Evolutionary conservation across 2,113 vertebrate genomes (phyloP).

Genomic region (Nannospalax galili): DNA sequence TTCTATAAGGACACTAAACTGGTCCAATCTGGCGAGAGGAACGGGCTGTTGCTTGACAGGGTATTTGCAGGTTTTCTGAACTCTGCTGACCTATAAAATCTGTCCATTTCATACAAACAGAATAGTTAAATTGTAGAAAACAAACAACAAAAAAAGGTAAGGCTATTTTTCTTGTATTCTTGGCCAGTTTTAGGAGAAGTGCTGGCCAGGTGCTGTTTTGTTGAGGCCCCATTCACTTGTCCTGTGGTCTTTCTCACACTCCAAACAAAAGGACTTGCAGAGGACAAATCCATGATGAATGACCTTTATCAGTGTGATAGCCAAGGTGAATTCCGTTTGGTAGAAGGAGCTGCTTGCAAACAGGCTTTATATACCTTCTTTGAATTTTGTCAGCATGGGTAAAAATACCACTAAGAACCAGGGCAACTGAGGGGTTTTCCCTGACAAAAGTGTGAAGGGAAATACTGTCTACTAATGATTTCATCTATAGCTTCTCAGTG

Average conservation of each 20-base stretch:
- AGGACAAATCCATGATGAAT: not conserved
- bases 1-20: not conserved
- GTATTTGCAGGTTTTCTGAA: not conserved
- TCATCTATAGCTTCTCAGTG: slow-evolving; percentile 55
- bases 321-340: slow-evolving; percentile 7
- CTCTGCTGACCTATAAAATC: not conserved
- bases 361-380: slow-evolving; percentile 16
- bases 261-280: not conserved
- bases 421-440: slow-evolving; percentile 60
- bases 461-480: slow-evolving; percentile 64
- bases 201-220: not conserved
- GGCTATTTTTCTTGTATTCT: not conserved
- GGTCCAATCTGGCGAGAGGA: not conserved
- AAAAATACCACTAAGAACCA: slow-evolving; percentile 51
- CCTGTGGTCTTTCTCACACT: not conserved
- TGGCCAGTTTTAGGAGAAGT: not conserved
- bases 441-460: slow-evolving; percentile 27
- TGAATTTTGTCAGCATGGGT: slow-evolving; percentile 52
- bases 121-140: not conserved
- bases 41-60: not conserved
- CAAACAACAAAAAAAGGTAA: not conserved
- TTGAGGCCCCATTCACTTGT: not conserved
- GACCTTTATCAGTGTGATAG: not conserved
- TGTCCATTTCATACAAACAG: not conserved
- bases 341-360: slow-evolving; percentile 1